Conservation (phyloP, 2,888 invertebrate genomes). For the Hoplodrina blanda region DNA sequence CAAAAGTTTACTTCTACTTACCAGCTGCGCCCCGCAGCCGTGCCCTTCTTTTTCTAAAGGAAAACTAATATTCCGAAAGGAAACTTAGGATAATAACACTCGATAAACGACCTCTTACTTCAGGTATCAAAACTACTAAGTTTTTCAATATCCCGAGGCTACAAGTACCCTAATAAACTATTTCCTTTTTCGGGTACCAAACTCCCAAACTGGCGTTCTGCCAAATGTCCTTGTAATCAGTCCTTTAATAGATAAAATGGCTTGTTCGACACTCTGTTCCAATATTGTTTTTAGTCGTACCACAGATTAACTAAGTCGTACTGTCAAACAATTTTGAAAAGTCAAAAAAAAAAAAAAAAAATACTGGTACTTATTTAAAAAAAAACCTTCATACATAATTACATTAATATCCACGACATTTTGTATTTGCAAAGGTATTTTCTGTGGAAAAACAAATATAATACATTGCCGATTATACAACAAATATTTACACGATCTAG, state of each 20-base stretch:
- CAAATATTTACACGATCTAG: too few species aligned
- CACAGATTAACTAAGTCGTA: too few species aligned
- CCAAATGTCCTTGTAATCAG: not conserved
- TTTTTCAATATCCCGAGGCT: constrained; percentile 13
- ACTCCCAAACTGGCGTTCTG: not conserved
- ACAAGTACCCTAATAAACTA: constrained; percentile 13
- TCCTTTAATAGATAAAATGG: not conserved
- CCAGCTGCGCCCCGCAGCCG: too few species aligned
- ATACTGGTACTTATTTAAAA: too few species aligned
- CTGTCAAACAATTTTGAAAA: too few species aligned
- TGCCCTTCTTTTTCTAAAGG: not conserved
- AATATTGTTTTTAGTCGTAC: not conserved
- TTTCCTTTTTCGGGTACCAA: not conserved
- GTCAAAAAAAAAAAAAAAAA: too few species aligned
- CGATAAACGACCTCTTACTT: not conserved
- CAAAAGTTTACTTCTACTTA: too few species aligned
- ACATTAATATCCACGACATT: too few species aligned
- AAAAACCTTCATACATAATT: too few species aligned
- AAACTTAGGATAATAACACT: not conserved
- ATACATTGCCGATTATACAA: too few species aligned
- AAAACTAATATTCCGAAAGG: not conserved
- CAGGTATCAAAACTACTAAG: not conserved
- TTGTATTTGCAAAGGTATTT: too few species aligned
- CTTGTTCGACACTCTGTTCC: not conserved
- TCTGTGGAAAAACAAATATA: too few species aligned